Conservation (phyloP, 2,113 vertebrate species). For the Laticauda colubrina region DNA sequence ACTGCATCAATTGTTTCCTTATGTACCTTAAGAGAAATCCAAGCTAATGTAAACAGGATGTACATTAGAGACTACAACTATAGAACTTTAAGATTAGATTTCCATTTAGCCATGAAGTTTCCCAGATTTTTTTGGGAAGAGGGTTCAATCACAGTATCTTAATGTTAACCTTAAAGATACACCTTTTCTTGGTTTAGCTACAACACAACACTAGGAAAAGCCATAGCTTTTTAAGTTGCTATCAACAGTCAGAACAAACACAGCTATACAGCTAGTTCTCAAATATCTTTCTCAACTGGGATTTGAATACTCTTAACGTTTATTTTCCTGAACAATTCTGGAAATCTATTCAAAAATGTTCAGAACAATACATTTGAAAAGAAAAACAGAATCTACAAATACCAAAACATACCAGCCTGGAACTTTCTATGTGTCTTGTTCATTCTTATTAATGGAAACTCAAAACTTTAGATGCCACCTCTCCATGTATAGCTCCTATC, state of each 20-base stretch:
- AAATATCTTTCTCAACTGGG: neutral
- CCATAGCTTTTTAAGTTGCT: neutral
- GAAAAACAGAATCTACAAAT: neutral
- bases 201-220: neutral
- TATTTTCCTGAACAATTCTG: neutral
- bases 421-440: neutral
- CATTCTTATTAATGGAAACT: neutral
- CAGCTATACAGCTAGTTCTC: neutral
- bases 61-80: neutral
- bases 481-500: neutral
- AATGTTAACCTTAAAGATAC: neutral
- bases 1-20: constrained; percentile 98
- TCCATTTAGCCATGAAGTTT: neutral
- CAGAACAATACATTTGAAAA: neutral
- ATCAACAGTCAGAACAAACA: neutral
- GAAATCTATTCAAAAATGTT: neutral
- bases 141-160: neutral
- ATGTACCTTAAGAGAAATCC: constrained; percentile 79
- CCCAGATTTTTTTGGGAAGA: neutral
- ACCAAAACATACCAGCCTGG: neutral
- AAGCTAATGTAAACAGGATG: neutral
- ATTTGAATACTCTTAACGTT: neutral
- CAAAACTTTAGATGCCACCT: neutral
- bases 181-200: neutral
- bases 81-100: neutral